Evolutionary conservation across 2,113 vertebrate genomes (phyloP).

Genomic region (Notechis scutatus): DNA sequence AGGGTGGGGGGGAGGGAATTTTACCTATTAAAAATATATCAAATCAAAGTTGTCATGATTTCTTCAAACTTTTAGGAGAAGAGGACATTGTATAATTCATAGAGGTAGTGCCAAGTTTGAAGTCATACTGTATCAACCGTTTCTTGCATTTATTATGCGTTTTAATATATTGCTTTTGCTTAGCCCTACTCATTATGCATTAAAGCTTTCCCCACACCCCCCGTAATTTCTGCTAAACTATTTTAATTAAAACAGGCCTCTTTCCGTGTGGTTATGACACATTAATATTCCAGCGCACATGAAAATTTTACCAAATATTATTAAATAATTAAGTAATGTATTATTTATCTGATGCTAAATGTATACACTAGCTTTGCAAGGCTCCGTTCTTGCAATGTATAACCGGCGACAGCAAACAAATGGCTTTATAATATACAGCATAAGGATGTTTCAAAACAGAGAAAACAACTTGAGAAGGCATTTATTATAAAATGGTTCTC

Average conservation of each 20-base stretch:
- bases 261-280: constrained; percentile 65
- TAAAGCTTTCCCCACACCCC: constrained; percentile 34
- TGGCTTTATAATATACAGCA: neutral
- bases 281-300: constrained; percentile 63
- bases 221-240: constrained; percentile 48
- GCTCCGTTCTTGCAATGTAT: constrained; percentile 42
- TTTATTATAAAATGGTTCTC: neutral
- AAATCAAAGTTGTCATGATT: constrained; percentile 33
- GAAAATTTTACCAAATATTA: constrained; percentile 70
- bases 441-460: constrained; percentile 35
- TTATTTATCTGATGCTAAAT: constrained; percentile 60
- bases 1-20: neutral
- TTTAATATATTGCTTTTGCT: constrained; percentile 31
- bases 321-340: constrained; percentile 71
- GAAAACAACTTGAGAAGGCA: neutral
- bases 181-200: constrained; percentile 30
- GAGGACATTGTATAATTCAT: constrained; percentile 26
- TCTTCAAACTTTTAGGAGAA: constrained; percentile 5
- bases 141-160: constrained; percentile 41
- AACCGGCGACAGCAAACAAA: constrained; percentile 29
- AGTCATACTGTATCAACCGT: constrained; percentile 9
- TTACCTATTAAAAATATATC: constrained; percentile 34
- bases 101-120: constrained; percentile 19
- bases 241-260: constrained; percentile 67
- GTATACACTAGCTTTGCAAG: constrained; percentile 31